Conservation (phyloP, 2,113 vertebrate genomes). For the Meles meles region DNA sequence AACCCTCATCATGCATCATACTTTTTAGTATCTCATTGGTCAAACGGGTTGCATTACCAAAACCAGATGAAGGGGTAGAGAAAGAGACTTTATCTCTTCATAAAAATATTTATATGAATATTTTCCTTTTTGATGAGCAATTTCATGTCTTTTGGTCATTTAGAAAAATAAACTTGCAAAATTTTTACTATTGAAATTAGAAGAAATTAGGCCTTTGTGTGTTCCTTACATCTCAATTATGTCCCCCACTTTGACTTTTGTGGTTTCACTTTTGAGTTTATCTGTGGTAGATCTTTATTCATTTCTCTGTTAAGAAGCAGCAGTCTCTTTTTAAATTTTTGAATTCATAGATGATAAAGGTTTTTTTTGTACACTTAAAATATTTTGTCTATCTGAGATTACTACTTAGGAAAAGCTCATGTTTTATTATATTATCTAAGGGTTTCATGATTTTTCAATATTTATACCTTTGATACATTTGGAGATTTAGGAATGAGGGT, state of each 20-base stretch:
- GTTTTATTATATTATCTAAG: not conserved
- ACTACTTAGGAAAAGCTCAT: not conserved
- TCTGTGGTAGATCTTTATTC: not conserved
- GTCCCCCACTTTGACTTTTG: not conserved
- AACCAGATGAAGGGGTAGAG: not conserved
- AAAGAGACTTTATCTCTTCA: not conserved
- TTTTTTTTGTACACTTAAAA: not conserved
- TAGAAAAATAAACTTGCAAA: not conserved
- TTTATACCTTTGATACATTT: not conserved
- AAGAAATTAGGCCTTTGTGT: not conserved
- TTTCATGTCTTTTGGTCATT: not conserved
- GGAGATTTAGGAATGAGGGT: not conserved
- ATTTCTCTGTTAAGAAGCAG: not conserved
- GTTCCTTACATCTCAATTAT: not conserved
- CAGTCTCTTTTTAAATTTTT: not conserved
- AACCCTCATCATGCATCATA: not conserved
- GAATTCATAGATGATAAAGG: not conserved
- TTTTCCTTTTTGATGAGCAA: not conserved
- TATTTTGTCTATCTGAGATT: not conserved
- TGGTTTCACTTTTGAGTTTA: not conserved
- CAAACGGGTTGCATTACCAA: not conserved
- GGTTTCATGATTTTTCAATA: not conserved
- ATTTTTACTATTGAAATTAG: not conserved
- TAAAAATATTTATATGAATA: not conserved
- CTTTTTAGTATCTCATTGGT: not conserved